Conservation (phyloP, 2,888 invertebrate species). For the Drosophila pegasa region DNA sequence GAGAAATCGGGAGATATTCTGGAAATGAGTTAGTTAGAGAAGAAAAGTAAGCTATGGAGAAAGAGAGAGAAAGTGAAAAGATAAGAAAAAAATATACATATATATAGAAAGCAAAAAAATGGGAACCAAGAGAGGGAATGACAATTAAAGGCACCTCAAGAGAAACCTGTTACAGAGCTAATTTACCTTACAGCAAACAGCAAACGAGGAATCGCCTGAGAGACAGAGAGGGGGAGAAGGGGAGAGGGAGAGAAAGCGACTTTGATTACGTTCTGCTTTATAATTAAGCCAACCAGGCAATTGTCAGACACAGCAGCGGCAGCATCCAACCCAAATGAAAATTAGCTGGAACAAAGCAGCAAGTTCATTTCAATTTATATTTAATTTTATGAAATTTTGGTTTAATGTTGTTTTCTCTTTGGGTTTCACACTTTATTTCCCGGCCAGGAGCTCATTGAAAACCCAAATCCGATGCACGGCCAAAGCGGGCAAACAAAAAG, state of each 20-base stretch:
- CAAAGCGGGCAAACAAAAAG: neutral
- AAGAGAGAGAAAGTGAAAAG: neutral
- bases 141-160: neutral
- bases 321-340: neutral
- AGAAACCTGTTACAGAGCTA: constrained; percentile 1
- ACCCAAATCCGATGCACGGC: constrained; percentile 29
- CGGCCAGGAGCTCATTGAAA: constrained; percentile 17
- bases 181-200: neutral
- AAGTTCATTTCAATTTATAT: constrained; percentile 51
- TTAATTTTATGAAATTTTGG: constrained; percentile 40
- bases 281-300: constrained; percentile 29
- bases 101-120: no score
- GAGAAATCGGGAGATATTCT: neutral
- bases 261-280: constrained; percentile 18
- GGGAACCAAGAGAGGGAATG: neutral
- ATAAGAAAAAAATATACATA: neutral
- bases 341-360: constrained; percentile 1
- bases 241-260: no score
- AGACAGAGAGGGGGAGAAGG: neutral
- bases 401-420: constrained; percentile 8
- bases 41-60: no score
- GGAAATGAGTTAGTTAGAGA: neutral
- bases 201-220: neutral
- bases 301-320: constrained; percentile 26
- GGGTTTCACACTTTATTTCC: constrained; percentile 5